phyloP scores from a whole-genome alignment of 2,888 invertebrate species.

The Athetis lepigone region DNA sequence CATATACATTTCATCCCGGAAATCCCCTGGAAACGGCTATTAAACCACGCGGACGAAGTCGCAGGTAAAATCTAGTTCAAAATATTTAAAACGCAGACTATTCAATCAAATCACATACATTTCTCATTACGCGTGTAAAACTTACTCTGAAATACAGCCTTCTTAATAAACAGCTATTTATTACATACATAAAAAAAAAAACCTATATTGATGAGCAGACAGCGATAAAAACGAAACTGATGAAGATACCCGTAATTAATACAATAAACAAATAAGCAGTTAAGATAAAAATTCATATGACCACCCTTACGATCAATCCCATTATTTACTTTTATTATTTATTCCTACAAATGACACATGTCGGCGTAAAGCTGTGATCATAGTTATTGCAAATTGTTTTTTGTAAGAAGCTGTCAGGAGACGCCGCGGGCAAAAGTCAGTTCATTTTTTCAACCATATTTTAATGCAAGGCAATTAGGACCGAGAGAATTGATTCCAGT shows the following conservation, averaged over 20 bases:
- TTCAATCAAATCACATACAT: no score
- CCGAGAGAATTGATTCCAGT: constrained; percentile 22
- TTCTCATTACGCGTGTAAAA: no score
- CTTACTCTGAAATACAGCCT: no score
- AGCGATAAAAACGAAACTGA: not conserved
- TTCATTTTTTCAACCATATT: constrained; percentile 23
- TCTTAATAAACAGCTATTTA: no score
- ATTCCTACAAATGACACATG: constrained; percentile 5
- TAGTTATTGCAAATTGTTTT: constrained; percentile 24
- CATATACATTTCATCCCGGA: no score
- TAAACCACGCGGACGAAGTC: no score
- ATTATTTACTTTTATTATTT: constrained; percentile 21
- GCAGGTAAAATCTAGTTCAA: no score
- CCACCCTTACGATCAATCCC: constrained; percentile 11
- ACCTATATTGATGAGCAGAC: not conserved
- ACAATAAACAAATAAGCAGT: not conserved
- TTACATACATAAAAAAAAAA: no score
- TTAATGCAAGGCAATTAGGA: constrained; percentile 43
- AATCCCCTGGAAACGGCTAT: no score
- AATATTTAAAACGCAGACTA: no score
- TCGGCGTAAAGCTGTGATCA: not conserved
- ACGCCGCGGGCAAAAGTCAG: not conserved
- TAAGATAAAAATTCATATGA: constrained; percentile 3
- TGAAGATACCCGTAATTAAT: not conserved
- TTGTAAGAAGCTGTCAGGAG: constrained; percentile 6